Evolutionary conservation across 2,888 invertebrate species (phyloP).

Genomic region (Dicyrtomina minuta): DNA sequence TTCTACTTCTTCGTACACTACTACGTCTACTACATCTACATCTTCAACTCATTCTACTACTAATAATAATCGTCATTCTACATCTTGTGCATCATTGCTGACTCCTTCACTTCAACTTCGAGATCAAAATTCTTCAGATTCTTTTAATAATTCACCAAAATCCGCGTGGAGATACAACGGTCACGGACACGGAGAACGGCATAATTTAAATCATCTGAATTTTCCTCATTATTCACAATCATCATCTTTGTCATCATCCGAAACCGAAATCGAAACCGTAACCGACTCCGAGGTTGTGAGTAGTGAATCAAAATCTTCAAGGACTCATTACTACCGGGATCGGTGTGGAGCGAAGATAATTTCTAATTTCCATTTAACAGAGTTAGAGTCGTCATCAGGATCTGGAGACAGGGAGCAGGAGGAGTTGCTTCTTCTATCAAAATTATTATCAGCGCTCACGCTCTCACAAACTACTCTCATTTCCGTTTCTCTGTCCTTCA

Average conservation of each 20-base stretch:
- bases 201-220: too few species aligned
- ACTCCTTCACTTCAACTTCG: too few species aligned
- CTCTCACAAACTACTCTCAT: background rate
- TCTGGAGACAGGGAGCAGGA: too few species aligned
- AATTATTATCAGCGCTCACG: background rate
- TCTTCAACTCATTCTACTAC: background rate
- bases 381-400: too few species aligned
- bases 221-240: background rate
- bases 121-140: too few species aligned
- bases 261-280: background rate
- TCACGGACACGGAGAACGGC: too few species aligned
- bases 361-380: too few species aligned
- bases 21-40: background rate
- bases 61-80: background rate
- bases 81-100: background rate
- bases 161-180: too few species aligned
- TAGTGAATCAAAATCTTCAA: too few species aligned
- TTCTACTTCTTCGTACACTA: background rate
- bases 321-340: too few species aligned
- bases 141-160: too few species aligned
- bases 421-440: slow-evolving; percentile 8
- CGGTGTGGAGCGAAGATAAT: too few species aligned
- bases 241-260: background rate
- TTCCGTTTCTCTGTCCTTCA: background rate
- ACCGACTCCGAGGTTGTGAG: background rate